Conservation (phyloP, 2,797 vertebrate species). For the Champsocephalus gunnari region DNA sequence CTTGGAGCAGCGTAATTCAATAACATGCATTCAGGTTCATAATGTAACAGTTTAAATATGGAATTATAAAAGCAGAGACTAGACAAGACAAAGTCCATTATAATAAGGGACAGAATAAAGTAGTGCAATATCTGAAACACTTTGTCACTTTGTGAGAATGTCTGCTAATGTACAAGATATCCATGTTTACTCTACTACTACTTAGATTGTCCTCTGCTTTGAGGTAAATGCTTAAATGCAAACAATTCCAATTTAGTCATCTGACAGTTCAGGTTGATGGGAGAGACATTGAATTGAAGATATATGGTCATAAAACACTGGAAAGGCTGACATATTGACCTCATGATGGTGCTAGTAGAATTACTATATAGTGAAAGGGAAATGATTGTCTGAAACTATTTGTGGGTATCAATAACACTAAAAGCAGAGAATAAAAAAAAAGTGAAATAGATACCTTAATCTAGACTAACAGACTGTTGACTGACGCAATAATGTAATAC, state of each 20-base stretch:
- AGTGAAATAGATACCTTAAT: background rate
- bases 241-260: background rate
- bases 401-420: no score
- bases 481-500: background rate
- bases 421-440: no score
- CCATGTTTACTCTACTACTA: background rate
- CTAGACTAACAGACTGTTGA: background rate
- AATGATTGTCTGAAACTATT: no score
- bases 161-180: constrained; percentile 3
- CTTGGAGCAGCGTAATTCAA: constrained; percentile 49
- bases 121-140: constrained; percentile 9
- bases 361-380: no score
- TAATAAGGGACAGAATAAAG: constrained; percentile 24
- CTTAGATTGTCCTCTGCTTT: background rate
- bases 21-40: constrained; percentile 46
- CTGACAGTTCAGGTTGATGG: no score
- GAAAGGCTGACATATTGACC: no score
- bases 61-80: constrained; percentile 44
- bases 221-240: background rate
- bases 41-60: constrained; percentile 37
- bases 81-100: constrained; percentile 30
- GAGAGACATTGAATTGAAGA: no score
- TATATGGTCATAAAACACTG: no score
- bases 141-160: constrained; percentile 3
- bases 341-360: no score